Conservation (phyloP, 1,140 invertebrate genomes). For the Leptestheria dahalacensis region DNA sequence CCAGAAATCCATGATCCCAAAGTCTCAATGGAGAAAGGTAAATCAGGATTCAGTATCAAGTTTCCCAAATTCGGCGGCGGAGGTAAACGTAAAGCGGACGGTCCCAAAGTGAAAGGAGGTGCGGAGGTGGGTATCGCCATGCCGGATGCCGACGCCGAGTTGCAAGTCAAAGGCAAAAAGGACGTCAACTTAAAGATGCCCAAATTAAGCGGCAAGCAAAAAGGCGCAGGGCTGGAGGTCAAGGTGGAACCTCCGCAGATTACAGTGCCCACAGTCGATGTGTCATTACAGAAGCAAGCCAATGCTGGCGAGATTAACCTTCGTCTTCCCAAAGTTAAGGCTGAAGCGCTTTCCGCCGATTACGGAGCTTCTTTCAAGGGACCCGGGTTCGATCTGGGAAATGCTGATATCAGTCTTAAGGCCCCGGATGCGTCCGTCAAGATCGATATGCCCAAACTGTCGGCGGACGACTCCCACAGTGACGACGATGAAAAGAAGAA, state of each 20-base stretch:
- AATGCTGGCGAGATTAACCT: background rate
- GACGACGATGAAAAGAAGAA: background rate
- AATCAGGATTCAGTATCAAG: constrained; percentile 3
- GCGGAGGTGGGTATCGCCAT: background rate
- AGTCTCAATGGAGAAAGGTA: background rate
- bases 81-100: background rate
- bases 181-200: constrained; percentile 11
- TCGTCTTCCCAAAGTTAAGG: background rate
- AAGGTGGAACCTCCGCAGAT: background rate
- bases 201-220: constrained; percentile 4
- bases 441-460: background rate
- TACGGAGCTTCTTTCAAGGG: background rate
- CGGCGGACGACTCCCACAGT: background rate
- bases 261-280: background rate
- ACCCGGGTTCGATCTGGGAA: background rate
- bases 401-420: background rate
- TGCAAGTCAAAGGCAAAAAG: background rate
- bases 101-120: background rate
- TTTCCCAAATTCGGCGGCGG: constrained; percentile 5
- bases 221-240: background rate
- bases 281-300: background rate
- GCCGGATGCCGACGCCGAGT: background rate
- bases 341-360: background rate
- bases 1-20: background rate
- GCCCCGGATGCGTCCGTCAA: constrained; percentile 2